phyloP scores from a whole-genome alignment of 2,797 vertebrate species.

The Hydrocynus forskahlii region DNA sequence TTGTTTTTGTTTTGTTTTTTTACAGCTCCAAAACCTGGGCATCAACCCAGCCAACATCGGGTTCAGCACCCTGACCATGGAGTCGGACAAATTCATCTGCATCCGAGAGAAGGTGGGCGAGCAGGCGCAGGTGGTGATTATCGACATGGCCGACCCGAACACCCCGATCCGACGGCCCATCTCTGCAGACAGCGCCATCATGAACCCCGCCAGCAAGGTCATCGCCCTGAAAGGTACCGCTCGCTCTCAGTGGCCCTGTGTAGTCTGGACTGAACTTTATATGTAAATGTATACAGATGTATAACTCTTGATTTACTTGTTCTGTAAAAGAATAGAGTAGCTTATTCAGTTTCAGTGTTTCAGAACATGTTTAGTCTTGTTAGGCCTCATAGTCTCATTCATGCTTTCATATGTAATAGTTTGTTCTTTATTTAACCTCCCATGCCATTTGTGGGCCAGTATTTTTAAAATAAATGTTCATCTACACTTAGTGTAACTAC shows the following conservation, averaged over 20 bases:
- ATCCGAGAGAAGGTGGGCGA: slow-evolving; percentile 99
- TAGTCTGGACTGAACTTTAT: no score
- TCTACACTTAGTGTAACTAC: slow-evolving; percentile 53
- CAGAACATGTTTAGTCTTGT: not conserved
- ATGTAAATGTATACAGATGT: no score
- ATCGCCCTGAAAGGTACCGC: slow-evolving; percentile 96
- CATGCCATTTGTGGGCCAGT: not conserved
- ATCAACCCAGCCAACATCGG: slow-evolving; percentile 99
- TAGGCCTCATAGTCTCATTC: not conserved
- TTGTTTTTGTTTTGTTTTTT: slow-evolving; percentile 38
- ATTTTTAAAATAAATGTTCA: not conserved
- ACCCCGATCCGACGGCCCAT: slow-evolving; percentile 98
- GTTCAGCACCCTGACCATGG: slow-evolving; percentile 99
- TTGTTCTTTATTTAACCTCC: not conserved
- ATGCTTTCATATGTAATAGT: slow-evolving; percentile 10
- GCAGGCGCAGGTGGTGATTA: slow-evolving; percentile 98
- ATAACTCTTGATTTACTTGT: no score
- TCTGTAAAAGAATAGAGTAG: no score
- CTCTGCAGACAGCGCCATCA: slow-evolving; percentile 98
- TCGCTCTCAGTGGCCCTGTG: no score
- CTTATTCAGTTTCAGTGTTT: not conserved
- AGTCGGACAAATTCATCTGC: slow-evolving; percentile 99
- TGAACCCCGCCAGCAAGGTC: slow-evolving; percentile 99
- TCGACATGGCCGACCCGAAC: slow-evolving; percentile 97
- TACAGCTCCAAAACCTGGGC: slow-evolving; percentile 97